Evolutionary conservation across 2,888 invertebrate species (phyloP), one percentile per base, ranked within the genome.

Genomic region (Chymomyza amoena): DNA sequence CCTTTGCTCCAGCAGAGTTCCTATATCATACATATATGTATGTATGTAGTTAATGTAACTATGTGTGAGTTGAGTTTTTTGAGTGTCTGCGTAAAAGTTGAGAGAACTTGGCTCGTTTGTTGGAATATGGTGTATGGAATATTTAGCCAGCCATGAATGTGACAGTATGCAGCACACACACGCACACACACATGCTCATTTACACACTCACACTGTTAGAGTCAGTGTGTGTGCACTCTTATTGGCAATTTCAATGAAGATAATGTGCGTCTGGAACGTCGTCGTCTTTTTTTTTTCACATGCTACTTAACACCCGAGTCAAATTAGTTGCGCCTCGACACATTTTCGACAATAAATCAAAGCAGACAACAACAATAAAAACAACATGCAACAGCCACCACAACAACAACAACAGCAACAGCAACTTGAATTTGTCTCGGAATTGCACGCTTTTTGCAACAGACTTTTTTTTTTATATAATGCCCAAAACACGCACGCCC

Each of bases 291-390:
- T 52, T 52, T 54, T 18, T 18, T 18, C 77, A 67, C 80, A 74
- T 72, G 81, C 79, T 79, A 79, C 82, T 82, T 83, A 86, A 72
- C 84, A 79, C 83, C 76, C 78, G 75, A 69, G 76, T 79, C 86
- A 81, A 83, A 83, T 83, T 86, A 83, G 83, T 79, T 83, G 81
- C 83, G 81, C 78, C 81, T 73, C 76, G 69, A 76, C 81, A 69
- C 80, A 74, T 72, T 69, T 84, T 81, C 70, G 74, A 71, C 74
- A 64, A 83, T 83, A 83, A 86, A 86, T 83, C 86, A 86, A 20
- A 20, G 80, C 73, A 68, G 66, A 63, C 68, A 68, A 74, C 61
- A 66, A 59, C 60, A 72, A 61, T 50, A 67, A 64, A 51, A 60
- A 7, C 60, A 51, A 7, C 57, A 52, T 36, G 39, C 61, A 60